Base-by-base conservation (phyloP, 2,888 invertebrate species). In the Cryptocheilus praepositus region DNA sequence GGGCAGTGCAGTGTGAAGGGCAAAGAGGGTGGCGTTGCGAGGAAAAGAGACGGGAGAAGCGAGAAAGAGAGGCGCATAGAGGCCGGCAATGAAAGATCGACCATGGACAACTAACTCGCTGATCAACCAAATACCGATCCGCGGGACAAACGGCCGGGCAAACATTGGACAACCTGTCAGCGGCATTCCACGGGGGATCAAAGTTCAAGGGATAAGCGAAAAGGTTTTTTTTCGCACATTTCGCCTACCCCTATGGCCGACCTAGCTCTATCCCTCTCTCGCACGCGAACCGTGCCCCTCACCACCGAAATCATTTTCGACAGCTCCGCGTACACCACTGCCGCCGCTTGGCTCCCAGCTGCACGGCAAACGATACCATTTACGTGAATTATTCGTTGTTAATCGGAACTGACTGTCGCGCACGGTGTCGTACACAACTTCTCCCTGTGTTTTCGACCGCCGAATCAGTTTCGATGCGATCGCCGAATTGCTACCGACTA, bases 101-200 rank as follows among this genome's bases (percentile, higher is more conserved):
- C 67, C 78, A 80, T 75, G 78, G 81, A 80, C 82, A 81, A 80
- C 80, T 83, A 83, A 85, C 83, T 83, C 81, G 67, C 83, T 84
- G 84, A 85, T 85, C 84, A 84, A 82, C 81, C 82, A 82, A 83
- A 84, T 83, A 80, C 78, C 83, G 76, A 74, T 72, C 45, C 73
- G 67, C 69, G 79, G 73, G 77, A 81, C 80, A 76, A 81, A 80
- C 78, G 80, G 71, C 65, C 76, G 68, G 67, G 80, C 76, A 83
- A 83, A 83, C 81, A 83, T 76, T 79, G 74, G 68, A 80, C 77
- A 78, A 81, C 70, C 77, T 78, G 76, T 81, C 81, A 75, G 73
- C 64, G 71, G 74, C 79, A 81, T 73, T 73, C 78, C 77, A 68
- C 74, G 64, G 70, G 75, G 74, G 80, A 81, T 81, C 81, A 80